A percentile compares a stretch with the other conserved stretches of the same genome.
phyloP scores from a whole-genome alignment of 1,140 invertebrate genomes.

The Drosophila repleta region DNA sequence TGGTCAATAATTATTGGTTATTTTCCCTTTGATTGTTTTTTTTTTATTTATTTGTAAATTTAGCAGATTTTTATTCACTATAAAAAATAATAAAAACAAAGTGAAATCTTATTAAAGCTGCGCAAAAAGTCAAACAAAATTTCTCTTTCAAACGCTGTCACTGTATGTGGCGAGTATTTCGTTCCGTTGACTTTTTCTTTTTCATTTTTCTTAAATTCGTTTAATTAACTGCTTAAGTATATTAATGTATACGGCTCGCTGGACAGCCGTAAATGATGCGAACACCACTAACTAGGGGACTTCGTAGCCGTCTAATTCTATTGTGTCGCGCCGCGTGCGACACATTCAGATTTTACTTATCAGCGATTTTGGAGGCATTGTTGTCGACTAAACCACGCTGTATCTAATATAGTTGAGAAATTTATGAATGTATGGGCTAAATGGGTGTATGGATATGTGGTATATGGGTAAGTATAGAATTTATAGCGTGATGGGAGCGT shows the following conservation, averaged over 20 bases:
- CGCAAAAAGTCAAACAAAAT: too few species aligned
- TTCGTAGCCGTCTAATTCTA: constrained; percentile 27
- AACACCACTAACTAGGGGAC: constrained; percentile 4
- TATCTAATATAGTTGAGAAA: constrained; percentile 28
- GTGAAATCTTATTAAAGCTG: neutral
- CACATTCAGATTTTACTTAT: constrained; percentile 25
- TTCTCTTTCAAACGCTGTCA: neutral
- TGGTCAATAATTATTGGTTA: too few species aligned
- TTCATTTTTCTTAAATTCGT: constrained; percentile 51
- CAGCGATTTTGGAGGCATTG: constrained; percentile 40
- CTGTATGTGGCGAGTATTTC: neutral
- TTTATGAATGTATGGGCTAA: constrained; percentile 42
- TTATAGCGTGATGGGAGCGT: constrained; percentile 37
- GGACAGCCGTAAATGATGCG: constrained; percentile 31
- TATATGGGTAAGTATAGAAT: constrained; percentile 32
- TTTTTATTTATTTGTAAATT: too few species aligned
- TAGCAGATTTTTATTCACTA: too few species aligned
- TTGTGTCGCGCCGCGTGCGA: constrained; percentile 53
- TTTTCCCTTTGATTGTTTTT: too few species aligned
- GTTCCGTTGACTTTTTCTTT: constrained; percentile 15
- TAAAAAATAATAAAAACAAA: too few species aligned
- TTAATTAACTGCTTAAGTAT: constrained; percentile 73
- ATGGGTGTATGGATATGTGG: neutral
- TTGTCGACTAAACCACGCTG: constrained; percentile 8
- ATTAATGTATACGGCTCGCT: constrained; percentile 60